A percentile compares a stretch with the other conserved stretches of the same genome.
These are phyloP conservation scores for Lycaon pictus DNA, from an alignment of 2,113 vertebrate genomes.

Conservation along the genomic window DNA sequence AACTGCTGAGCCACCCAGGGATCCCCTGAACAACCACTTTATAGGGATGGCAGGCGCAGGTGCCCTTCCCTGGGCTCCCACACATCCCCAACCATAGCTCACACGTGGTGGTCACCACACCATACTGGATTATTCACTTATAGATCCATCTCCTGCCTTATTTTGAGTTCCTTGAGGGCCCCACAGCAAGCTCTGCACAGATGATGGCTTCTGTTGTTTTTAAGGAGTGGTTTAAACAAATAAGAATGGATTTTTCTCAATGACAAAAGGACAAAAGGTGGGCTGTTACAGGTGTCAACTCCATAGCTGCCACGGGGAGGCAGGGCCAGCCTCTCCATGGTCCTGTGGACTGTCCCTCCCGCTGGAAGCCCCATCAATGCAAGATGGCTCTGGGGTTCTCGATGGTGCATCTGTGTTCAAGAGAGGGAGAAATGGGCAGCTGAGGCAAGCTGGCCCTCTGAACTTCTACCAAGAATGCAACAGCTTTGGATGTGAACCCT, in stretches of 20 bases:
- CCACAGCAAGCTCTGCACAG: neutral
- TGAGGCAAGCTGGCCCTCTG: neutral
- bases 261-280: too few relatives aligned
- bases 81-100: rapidly evolving
- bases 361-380: rapidly evolving
- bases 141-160: neutral
- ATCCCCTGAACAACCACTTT: too few relatives aligned
- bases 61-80: too few relatives aligned
- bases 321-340: neutral
- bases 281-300: rapidly evolving
- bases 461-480: rapidly evolving
- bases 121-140: rapidly evolving
- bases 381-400: too few relatives aligned
- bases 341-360: rapidly evolving
- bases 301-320: rapidly evolving
- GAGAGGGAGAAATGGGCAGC: neutral
- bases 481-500: neutral
- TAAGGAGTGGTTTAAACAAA: neutral
- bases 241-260: neutral
- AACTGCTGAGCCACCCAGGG: too few relatives aligned
- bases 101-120: rapidly evolving
- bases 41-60: neutral
- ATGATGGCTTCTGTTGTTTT: neutral
- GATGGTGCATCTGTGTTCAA: neutral
- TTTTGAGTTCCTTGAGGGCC: neutral